These are phyloP conservation scores for Drosophila hamatofila DNA, from an alignment of 2,888 invertebrate species.

Conservation along the genomic window DNA sequence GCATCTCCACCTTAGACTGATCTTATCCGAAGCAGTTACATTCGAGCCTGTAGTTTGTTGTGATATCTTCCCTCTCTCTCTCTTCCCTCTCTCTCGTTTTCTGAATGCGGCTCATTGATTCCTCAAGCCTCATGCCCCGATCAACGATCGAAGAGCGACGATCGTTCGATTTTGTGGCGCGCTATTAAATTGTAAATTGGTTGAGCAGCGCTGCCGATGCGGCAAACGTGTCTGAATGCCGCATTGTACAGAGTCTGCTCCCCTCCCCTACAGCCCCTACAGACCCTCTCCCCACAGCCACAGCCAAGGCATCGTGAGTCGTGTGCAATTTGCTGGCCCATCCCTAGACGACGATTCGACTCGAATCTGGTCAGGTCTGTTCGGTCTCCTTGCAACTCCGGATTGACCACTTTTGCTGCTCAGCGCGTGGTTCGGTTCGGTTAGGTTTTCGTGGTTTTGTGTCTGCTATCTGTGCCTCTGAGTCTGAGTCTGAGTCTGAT, in stretches of 20 bases:
- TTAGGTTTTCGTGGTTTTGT: conserved; percentile 55
- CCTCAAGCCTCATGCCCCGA: conserved; percentile 9
- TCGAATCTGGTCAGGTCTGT: conserved; percentile 8
- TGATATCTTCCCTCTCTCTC: conserved; percentile 18
- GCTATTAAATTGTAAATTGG: conserved; percentile 81
- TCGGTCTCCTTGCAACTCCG: conserved; percentile 22
- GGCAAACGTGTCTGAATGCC: conserved; percentile 78
- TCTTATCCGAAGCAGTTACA: conserved; percentile 20
- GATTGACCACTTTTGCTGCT: conserved; percentile 69
- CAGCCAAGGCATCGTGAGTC: conserved; percentile 64
- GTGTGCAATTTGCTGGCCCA: conserved; percentile 72
- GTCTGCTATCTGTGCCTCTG: conserved; percentile 3
- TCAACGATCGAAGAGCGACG: conserved; percentile 41
- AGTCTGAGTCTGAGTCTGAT: neutral
- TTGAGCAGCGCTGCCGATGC: conserved; percentile 70
- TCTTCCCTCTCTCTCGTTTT: conserved; percentile 1
- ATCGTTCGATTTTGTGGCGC: conserved; percentile 78
- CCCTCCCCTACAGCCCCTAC: neutral
- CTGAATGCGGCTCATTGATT: conserved; percentile 1
- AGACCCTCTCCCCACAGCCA: neutral
- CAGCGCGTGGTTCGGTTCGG: conserved; percentile 49
- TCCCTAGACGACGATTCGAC: conserved; percentile 25
- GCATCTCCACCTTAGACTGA: conserved; percentile 24
- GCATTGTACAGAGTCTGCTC: conserved; percentile 25
- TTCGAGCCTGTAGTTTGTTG: conserved; percentile 7